phyloP scores from a whole-genome alignment of 2,797 vertebrate genomes.

The Falco naumanni region DNA sequence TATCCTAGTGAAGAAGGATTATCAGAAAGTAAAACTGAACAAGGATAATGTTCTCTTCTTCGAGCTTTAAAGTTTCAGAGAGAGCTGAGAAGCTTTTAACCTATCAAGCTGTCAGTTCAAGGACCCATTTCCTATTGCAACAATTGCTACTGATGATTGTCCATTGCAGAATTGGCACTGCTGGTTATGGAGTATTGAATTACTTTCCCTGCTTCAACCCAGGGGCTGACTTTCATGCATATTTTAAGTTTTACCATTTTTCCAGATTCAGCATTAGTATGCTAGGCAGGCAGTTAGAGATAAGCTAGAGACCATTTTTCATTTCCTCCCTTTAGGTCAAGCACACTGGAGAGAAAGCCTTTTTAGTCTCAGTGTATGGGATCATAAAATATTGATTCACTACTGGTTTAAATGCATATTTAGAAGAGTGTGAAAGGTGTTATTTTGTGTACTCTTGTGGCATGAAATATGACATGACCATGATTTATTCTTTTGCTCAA shows the following conservation, averaged over 20 bases:
- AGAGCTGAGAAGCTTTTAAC: background rate
- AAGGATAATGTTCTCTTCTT: background rate
- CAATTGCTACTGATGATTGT: background rate
- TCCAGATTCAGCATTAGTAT: background rate
- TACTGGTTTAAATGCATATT: background rate
- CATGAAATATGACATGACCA: background rate
- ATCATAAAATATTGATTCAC: conserved; percentile 25
- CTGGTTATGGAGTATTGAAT: background rate
- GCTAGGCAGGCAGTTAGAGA: background rate
- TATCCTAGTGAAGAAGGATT: background rate
- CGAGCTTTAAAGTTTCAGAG: background rate
- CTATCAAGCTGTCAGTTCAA: background rate
- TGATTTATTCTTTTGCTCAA: background rate
- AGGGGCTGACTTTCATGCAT: background rate
- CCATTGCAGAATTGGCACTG: background rate
- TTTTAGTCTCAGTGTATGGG: background rate
- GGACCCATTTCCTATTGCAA: background rate
- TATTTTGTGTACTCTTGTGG: background rate
- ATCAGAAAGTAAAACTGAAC: background rate
- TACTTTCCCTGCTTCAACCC: background rate
- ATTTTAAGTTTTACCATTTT: background rate
- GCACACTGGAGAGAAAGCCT: background rate
- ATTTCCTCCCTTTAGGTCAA: conserved; percentile 17
- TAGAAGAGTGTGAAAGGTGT: background rate
- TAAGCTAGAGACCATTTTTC: conserved; percentile 14